Percentiles rank a stretch among this genome's conserved stretches.
These are phyloP conservation scores for Prolemur simus DNA, from an alignment of 2,113 vertebrate genomes.

Conservation along the genomic window DNA sequence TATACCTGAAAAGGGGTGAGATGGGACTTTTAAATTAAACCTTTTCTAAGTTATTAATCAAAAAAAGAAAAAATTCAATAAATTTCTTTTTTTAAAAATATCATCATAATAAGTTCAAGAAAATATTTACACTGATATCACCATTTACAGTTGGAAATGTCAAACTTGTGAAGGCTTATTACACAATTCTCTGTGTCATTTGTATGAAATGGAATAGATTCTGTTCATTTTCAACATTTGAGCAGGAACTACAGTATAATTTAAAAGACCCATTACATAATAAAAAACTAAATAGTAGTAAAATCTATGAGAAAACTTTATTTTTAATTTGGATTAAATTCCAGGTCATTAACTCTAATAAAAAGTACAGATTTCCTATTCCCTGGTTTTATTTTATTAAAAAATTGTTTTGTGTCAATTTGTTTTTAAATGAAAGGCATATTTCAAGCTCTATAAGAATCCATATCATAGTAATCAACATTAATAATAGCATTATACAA, in stretches of 20 bases:
- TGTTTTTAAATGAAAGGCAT: not conserved
- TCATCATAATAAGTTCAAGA: not conserved
- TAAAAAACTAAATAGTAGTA: not conserved
- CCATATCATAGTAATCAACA: not conserved
- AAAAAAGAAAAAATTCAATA: not conserved
- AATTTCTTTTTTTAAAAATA: not conserved
- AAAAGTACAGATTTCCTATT: not conserved
- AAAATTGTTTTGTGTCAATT: not conserved
- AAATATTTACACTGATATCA: not conserved
- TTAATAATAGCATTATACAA: not conserved
- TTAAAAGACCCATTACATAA: conserved; percentile 14
- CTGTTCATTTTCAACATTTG: not conserved
- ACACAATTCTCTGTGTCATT: not conserved
- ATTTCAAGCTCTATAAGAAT: not conserved
- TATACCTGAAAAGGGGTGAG: not conserved
- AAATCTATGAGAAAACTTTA: conserved; percentile 6
- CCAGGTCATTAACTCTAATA: not conserved
- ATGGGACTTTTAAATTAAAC: not conserved
- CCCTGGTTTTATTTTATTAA: not conserved
- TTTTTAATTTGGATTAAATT: conserved; percentile 44
- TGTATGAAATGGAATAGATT: not conserved
- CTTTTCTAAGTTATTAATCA: not conserved
- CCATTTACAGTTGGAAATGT: not conserved
- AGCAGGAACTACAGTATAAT: not conserved
- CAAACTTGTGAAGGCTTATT: not conserved